Conservation (phyloP, 1,140 invertebrate species). For the Dufourea novaeangliae region DNA sequence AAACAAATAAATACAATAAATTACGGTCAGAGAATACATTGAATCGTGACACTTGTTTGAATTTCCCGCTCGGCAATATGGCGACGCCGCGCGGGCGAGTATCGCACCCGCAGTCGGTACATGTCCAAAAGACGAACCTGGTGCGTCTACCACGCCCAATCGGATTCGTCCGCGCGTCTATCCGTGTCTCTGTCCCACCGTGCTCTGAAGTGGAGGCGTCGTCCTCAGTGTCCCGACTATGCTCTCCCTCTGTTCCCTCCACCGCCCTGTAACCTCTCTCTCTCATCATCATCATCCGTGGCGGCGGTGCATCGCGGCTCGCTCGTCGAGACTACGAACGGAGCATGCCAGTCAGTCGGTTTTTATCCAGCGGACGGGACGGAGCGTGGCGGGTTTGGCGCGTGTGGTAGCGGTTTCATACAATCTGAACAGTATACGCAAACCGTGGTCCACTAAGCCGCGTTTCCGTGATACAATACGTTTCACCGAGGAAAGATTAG, state of each 20-base stretch:
- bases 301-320: too few species aligned
- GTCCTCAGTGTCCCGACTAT: constrained; percentile 19
- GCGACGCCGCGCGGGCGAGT: background rate
- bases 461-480: constrained; percentile 16
- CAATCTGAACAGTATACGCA: constrained; percentile 44
- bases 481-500: background rate
- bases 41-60: background rate
- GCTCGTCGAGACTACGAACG: constrained; percentile 41
- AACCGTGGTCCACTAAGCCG: constrained; percentile 31
- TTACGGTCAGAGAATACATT: too few species aligned
- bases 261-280: constrained; percentile 33
- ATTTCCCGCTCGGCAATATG: constrained; percentile 43
- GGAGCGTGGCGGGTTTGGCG: constrained; percentile 28
- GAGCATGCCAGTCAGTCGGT: constrained; percentile 63
- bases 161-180: constrained; percentile 50
- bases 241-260: constrained; percentile 20
- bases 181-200: constrained; percentile 7
- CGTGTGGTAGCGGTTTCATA: constrained; percentile 50
- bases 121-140: constrained; percentile 34
- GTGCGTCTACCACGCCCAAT: constrained; percentile 65
- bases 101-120: constrained; percentile 44
- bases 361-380: constrained; percentile 56
- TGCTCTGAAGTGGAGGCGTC: background rate
- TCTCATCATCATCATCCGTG: too few species aligned
- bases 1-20: too few species aligned